Conservation (phyloP, 2,113 vertebrate species). For the Petrocephalus zakoni region DNA sequence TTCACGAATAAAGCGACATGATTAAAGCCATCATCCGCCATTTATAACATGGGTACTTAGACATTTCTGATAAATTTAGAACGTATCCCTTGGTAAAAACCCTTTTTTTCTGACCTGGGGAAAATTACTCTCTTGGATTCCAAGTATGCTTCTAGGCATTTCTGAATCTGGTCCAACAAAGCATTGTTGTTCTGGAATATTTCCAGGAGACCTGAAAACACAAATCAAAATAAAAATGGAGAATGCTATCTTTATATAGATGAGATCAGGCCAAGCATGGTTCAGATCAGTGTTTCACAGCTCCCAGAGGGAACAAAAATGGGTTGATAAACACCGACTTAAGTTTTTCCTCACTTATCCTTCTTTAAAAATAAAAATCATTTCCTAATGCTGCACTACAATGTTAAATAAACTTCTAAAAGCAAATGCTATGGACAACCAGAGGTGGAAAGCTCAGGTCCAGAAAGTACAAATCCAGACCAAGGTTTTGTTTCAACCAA, state of each 20-base stretch:
- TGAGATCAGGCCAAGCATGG: neutral
- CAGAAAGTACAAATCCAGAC: too few relatives aligned
- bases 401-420: neutral
- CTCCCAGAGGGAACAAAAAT: neutral
- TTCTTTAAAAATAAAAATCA: neutral
- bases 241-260: neutral
- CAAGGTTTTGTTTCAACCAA: too few relatives aligned
- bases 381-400: neutral
- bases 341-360: neutral
- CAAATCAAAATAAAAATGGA: neutral
- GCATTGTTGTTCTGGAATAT: conserved; percentile 73
- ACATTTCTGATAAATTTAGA: neutral
- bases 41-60: neutral
- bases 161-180: conserved; percentile 78
- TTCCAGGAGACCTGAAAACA: conserved; percentile 66
- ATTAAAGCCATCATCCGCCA: neutral
- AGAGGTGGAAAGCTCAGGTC: neutral
- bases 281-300: neutral
- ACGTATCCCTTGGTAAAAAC: neutral
- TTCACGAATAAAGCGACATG: neutral
- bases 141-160: conserved; percentile 76
- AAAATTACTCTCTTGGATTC: conserved; percentile 78
- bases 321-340: neutral
- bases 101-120: conserved; percentile 59
- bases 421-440: neutral